Conservation (phyloP, 30 jellyfish, hydroid and myxozoan species). For the Aurelia coerulea region DNA sequence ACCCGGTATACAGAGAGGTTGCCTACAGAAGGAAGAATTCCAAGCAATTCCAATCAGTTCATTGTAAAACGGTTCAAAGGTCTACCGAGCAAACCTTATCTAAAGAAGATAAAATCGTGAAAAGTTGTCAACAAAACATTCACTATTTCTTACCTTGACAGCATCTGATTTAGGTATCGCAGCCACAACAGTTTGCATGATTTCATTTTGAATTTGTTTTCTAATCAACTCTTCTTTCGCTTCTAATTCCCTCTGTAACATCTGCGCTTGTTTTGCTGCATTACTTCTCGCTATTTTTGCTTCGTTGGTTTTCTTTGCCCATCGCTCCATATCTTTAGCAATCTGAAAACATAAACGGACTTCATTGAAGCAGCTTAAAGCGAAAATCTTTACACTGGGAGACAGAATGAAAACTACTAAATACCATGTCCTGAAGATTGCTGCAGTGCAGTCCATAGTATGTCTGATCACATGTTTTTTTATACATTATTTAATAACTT, state of each 20-base stretch:
- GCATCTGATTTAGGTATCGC: constrained; percentile 30
- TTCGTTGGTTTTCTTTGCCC: constrained; percentile 96
- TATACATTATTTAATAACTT: no score
- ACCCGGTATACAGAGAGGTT: no score
- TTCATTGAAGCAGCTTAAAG: no score
- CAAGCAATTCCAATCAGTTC: no score
- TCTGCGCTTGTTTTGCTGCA: constrained; percentile 83
- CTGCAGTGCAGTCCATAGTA: no score
- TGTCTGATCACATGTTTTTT: no score
- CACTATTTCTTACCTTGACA: constrained; percentile 1
- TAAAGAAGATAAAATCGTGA: background rate
- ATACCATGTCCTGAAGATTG: no score
- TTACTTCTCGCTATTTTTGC: constrained; percentile 75
- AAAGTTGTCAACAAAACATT: no score
- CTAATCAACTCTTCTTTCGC: constrained; percentile 92
- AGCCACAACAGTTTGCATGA: constrained; percentile 1
- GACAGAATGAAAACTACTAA: no score
- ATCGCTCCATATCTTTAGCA: constrained; percentile 98
- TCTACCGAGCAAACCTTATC: background rate
- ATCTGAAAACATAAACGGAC: constrained; percentile 39
- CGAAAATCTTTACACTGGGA: no score
- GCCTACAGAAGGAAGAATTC: no score
- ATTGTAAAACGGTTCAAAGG: no score
- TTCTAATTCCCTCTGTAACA: constrained; percentile 74
- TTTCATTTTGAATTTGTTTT: constrained; percentile 67